Percentiles rank a stretch among this genome's conserved stretches.
These are phyloP conservation scores for Caenorhabditis inopinata DNA, from an alignment of 1,140 invertebrate species.

Conservation along the genomic window DNA sequence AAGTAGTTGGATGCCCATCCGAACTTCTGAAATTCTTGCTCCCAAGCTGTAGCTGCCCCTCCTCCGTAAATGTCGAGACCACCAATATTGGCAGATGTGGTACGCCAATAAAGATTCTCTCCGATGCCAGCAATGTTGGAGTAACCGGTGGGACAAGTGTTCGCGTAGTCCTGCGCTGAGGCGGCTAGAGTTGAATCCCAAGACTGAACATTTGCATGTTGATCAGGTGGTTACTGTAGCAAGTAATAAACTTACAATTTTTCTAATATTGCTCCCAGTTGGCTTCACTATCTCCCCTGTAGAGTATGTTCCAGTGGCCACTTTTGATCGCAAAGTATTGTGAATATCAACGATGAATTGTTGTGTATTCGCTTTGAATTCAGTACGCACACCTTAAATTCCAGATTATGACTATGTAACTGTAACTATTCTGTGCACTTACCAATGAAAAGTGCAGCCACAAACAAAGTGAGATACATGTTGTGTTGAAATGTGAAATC, in stretches of 20 bases:
- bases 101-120: slow-evolving; percentile 26
- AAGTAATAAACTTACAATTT: not conserved
- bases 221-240: too few species aligned
- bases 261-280: slow-evolving; percentile 9
- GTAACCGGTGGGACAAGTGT: slow-evolving; percentile 8
- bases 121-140: not conserved
- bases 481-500: slow-evolving; percentile 19
- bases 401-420: too few species aligned
- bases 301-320: slow-evolving; percentile 15
- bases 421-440: too few species aligned
- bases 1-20: slow-evolving; percentile 24
- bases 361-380: not conserved
- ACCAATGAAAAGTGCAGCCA: not conserved
- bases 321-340: slow-evolving; percentile 20
- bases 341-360: slow-evolving; percentile 19
- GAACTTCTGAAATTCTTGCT: slow-evolving; percentile 23
- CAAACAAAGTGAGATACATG: not conserved
- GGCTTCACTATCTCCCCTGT: not conserved
- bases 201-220: not conserved
- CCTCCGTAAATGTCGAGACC: slow-evolving; percentile 23
- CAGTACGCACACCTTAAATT: not conserved
- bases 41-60: not conserved
- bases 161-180: slow-evolving; percentile 25
- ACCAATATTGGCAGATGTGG: not conserved
- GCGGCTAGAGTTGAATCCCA: slow-evolving; percentile 4